Evolutionary conservation across 2,888 invertebrate genomes (phyloP).

Genomic region (Notodonta ziczac): DNA sequence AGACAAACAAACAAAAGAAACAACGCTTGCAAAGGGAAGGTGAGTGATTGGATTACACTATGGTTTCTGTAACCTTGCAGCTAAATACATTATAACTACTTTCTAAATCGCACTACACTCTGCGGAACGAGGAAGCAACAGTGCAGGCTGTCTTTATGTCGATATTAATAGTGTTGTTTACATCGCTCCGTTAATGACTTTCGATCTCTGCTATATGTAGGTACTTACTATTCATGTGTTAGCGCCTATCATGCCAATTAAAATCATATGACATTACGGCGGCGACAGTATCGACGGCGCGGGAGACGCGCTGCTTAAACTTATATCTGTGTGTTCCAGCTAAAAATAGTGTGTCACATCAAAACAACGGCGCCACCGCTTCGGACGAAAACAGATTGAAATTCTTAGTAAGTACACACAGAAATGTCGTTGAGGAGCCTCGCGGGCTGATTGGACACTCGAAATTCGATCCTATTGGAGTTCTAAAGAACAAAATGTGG

Average conservation of each 20-base stretch:
- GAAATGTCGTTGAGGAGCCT: conserved; percentile 45
- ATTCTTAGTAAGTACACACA: conserved; percentile 41
- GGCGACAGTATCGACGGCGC: conserved; percentile 61
- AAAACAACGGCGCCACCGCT: conserved; percentile 66
- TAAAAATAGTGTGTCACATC: conserved; percentile 75
- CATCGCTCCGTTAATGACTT: conserved; percentile 42
- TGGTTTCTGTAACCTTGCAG: conserved; percentile 60
- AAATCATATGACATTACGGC: conserved; percentile 74
- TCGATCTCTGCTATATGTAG: conserved; percentile 33
- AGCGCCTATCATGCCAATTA: conserved; percentile 57
- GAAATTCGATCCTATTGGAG: conserved; percentile 40
- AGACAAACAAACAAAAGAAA: conserved; percentile 74
- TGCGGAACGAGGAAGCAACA: conserved; percentile 1
- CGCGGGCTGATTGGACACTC: conserved; percentile 32
- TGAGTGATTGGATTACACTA: conserved; percentile 52
- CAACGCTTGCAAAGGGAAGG: conserved; percentile 67
- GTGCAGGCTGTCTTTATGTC: conserved; percentile 12
- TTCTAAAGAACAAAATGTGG: conserved; percentile 70
- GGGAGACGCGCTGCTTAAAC: conserved; percentile 50
- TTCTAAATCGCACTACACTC: conserved; percentile 38
- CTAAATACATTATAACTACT: conserved; percentile 38
- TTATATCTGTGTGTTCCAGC: conserved; percentile 67
- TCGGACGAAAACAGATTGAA: conserved; percentile 60
- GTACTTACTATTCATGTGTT: conserved; percentile 24
- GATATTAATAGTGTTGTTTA: conserved; percentile 40